A percentile compares a stretch with the other conserved stretches of the same genome.
phyloP scores from a whole-genome alignment of 2,797 vertebrate species.

The Podargus strigoides region DNA sequence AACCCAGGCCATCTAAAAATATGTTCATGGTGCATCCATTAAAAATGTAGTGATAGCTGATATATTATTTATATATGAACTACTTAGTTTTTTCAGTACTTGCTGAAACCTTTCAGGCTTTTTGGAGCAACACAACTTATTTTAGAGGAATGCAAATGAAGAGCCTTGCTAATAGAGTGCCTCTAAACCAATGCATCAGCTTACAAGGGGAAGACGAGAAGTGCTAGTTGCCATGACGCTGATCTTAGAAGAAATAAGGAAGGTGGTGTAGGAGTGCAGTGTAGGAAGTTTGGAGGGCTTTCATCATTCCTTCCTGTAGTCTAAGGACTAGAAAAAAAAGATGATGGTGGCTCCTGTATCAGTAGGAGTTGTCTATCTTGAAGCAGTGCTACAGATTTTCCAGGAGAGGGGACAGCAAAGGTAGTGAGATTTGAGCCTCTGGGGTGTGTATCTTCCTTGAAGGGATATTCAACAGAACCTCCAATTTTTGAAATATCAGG shows the following conservation, averaged over 20 bases:
- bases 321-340: background rate
- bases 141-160: constrained; percentile 13
- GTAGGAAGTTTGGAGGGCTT: constrained; percentile 45
- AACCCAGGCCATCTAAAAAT: constrained; percentile 36
- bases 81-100: constrained; percentile 34
- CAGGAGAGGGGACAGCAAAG: background rate
- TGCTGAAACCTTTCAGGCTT: background rate
- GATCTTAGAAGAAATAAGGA: constrained; percentile 9
- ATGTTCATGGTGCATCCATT: background rate
- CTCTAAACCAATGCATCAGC: background rate
- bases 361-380: background rate
- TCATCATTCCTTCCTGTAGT: background rate
- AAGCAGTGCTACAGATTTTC: background rate
- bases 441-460: background rate
- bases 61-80: constrained; percentile 60
- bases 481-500: background rate
- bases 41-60: constrained; percentile 51
- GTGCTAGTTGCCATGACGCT: constrained; percentile 47
- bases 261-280: constrained; percentile 50
- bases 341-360: background rate
- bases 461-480: background rate
- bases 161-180: background rate
- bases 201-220: constrained; percentile 1
- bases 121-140: background rate
- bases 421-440: background rate